A percentile compares a stretch with the other conserved stretches of the same genome.
Conservation (phyloP, 2,888 invertebrate genomes). For the Mimumesa dahlbomi region DNA sequence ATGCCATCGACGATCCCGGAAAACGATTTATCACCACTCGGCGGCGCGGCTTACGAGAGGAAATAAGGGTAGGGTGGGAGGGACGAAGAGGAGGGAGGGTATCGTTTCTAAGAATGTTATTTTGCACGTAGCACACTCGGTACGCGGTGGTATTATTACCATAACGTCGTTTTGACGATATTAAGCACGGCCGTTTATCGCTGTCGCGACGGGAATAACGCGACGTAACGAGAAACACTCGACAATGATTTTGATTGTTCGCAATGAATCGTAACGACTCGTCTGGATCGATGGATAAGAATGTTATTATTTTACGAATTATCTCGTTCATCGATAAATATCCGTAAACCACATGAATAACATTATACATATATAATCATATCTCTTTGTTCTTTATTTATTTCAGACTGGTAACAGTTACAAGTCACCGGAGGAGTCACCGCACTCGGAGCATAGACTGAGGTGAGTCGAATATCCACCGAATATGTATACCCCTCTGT, state of each 20-base stretch:
- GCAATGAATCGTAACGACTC: neutral
- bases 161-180: conserved; percentile 37
- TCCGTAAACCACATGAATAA: too few species aligned
- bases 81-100: conserved; percentile 6
- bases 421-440: conserved; percentile 74
- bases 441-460: conserved; percentile 72
- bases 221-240: neutral
- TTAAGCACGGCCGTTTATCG: conserved; percentile 44
- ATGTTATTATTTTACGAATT: too few species aligned
- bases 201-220: neutral
- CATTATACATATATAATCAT: too few species aligned
- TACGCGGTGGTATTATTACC: neutral
- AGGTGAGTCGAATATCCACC: conserved; percentile 63
- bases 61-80: too few species aligned
- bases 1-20: conserved; percentile 24
- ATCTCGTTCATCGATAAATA: too few species aligned
- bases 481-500: too few species aligned
- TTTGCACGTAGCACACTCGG: conserved; percentile 14
- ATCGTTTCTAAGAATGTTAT: conserved; percentile 34
- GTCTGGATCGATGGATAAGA: too few species aligned
- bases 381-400: conserved; percentile 5
- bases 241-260: neutral
- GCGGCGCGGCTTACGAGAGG: neutral
- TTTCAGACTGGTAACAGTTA: conserved; percentile 75
- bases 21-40: conserved; percentile 43